Percentiles rank a stretch among this genome's conserved stretches.
phyloP scores from a whole-genome alignment of 2,888 invertebrate genomes.

The Drosophila paucipuncta region DNA sequence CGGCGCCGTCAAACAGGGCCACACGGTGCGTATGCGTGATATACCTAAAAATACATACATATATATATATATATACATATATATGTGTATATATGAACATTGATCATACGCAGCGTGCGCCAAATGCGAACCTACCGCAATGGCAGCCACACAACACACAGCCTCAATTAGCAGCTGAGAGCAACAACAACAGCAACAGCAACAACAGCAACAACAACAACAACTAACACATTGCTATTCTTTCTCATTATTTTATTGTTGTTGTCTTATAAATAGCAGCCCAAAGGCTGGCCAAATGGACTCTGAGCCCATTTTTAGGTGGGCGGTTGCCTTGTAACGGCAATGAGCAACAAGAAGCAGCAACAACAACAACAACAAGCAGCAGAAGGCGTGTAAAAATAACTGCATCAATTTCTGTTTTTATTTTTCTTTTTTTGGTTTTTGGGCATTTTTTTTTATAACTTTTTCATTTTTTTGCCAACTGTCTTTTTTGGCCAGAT shows the following conservation, averaged over 20 bases:
- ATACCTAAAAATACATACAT: background rate
- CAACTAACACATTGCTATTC: conserved; percentile 21
- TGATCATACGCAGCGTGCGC: conserved; percentile 61
- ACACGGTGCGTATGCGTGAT: conserved; percentile 45
- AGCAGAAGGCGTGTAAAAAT: conserved; percentile 48
- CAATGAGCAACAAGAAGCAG: conserved; percentile 19
- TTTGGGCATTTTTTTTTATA: background rate
- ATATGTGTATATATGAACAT: conserved; percentile 6
- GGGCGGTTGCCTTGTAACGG: conserved; percentile 61
- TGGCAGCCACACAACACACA: conserved; percentile 20
- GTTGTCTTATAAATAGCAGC: conserved; percentile 38
- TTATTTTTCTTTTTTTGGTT: conserved; percentile 15
- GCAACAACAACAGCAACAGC: background rate
- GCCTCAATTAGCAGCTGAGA: conserved; percentile 26
- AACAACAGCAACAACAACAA: conserved; percentile 1
- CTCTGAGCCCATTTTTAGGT: conserved; percentile 58
- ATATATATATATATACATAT: background rate
- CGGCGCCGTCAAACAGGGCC: conserved; percentile 2
- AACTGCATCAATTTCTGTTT: conserved; percentile 63
- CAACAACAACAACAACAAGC: conserved; percentile 20
- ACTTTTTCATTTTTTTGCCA: conserved; percentile 16
- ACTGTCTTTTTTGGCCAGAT: conserved; percentile 35
- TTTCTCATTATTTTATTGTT: conserved; percentile 10
- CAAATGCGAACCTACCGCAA: conserved; percentile 70
- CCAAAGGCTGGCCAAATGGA: conserved; percentile 55